Conservation (phyloP, 1,140 invertebrate genomes). For the Temnothorax curvispinosus region DNA sequence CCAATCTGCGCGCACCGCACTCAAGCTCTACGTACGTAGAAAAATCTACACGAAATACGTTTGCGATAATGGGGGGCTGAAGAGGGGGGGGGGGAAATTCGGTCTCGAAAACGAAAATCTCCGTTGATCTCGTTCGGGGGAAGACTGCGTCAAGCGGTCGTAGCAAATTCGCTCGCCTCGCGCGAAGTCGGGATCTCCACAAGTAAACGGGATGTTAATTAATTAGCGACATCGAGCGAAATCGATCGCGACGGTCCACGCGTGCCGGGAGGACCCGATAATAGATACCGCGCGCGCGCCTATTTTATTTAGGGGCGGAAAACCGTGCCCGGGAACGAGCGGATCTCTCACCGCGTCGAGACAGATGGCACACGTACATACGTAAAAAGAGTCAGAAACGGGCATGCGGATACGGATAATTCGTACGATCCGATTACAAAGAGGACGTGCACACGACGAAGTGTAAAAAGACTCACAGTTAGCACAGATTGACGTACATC, state of each 20-base stretch:
- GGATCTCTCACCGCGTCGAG: conserved; percentile 20
- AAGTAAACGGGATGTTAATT: neutral
- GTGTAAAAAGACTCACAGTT: conserved; percentile 56
- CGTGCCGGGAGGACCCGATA: neutral
- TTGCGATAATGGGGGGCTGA: conserved; percentile 1
- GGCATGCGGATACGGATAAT: neutral
- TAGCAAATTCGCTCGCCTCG: neutral
- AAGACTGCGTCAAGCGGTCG: conserved; percentile 36
- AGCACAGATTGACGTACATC: conserved; percentile 73
- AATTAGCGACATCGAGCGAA: conserved; percentile 7
- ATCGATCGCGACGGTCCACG: neutral
- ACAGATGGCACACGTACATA: conserved; percentile 11
- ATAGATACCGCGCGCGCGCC: neutral
- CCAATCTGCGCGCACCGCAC: neutral
- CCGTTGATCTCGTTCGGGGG: conserved; percentile 19
- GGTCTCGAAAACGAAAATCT: conserved; percentile 7
- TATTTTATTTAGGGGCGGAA: neutral
- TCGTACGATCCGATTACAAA: conserved; percentile 26
- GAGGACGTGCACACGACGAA: conserved; percentile 22
- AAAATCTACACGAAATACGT: neutral
- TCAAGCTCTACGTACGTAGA: neutral
- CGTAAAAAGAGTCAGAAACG: conserved; percentile 20
- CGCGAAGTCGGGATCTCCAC: neutral
- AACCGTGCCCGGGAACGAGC: neutral
- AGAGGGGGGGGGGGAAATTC: too few species aligned